Base-by-base conservation (phyloP, 2,797 vertebrate species). In the Enteromius treurensis region DNA sequence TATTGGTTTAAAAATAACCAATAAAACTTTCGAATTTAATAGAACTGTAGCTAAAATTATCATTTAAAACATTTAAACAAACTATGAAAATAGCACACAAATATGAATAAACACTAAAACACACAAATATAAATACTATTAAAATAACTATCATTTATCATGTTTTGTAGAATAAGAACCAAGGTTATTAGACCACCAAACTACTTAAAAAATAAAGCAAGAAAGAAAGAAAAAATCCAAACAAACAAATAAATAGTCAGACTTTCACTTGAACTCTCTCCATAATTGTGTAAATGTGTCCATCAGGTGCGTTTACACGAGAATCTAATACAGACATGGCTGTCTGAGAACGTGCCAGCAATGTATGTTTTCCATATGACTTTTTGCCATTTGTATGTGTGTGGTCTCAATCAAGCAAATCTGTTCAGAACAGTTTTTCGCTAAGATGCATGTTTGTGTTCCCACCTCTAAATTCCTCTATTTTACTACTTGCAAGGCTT, bases 321-420 rank as follows among this genome's bases (percentile, higher is more conserved):
- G 11, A 60, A 86, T 87, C 82, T 85, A 85, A 78, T 86, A 77
- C 84, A 81, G 85, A 86, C 78, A 77, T 51, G 32, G 70, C 76
- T 86, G 47, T 49, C 40, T 58, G 60, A 69, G 65, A 53, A 79
- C 21, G 58, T 68, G 67, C 58, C 60, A 67, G 64, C 76, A 53
- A 83, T 79, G 70, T 79, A 84, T 73, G 55, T 73, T 77, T 80
- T 64, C 83, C 83, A 81, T 79, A 76, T 87, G 88, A 88, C 74
- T 85, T 85, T 74, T 32, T 81, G 58, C 82, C 77, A 82, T 87
- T 84, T 90, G 89, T 92, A 89, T 90, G 91, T 70, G 87, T 87
- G 87, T 83, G 77, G 84, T 86, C 86, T 73, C 32, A 21, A 90
- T 87, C 6, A 75, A n/a, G 7, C 26, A 8, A 60, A 81, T 71